phyloP scores from a whole-genome alignment of 1,140 invertebrate species.

The Musca vetustissima region DNA sequence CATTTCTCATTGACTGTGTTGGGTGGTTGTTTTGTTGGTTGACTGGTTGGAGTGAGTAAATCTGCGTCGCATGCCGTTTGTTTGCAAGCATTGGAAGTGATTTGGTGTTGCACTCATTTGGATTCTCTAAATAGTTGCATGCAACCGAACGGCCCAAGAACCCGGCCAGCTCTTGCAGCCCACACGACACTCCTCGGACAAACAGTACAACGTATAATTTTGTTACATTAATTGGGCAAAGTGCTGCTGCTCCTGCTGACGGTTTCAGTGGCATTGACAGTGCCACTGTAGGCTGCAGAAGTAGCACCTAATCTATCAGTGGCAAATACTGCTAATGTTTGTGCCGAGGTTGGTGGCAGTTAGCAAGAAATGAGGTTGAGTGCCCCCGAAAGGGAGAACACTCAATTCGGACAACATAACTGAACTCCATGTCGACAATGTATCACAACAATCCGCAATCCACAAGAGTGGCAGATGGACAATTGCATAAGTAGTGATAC shows the following conservation, averaged over 20 bases:
- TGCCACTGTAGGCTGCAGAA: too few species aligned
- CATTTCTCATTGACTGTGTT: too few species aligned
- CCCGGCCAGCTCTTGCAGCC: too few species aligned
- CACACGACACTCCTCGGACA: not conserved
- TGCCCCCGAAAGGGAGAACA: not conserved
- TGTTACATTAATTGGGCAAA: constrained; percentile 21
- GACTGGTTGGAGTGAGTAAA: too few species aligned
- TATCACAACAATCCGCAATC: not conserved
- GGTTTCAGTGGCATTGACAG: too few species aligned
- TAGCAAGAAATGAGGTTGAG: not conserved
- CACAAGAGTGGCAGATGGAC: constrained; percentile 21
- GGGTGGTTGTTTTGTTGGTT: too few species aligned
- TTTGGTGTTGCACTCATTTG: too few species aligned
- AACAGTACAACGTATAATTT: constrained; percentile 19
- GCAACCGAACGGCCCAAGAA: constrained; percentile 3
- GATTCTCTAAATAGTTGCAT: not conserved
- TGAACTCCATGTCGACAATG: constrained; percentile 5
- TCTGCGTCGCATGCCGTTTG: too few species aligned
- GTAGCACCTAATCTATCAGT: too few species aligned
- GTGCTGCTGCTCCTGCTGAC: not conserved
- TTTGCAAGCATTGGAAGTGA: too few species aligned
- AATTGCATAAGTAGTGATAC: constrained; percentile 11
- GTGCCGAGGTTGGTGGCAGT: not conserved
- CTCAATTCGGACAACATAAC: too few species aligned
- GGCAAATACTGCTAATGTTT: too few species aligned